These are phyloP conservation scores for Protonemura montana DNA, from an alignment of 2,888 invertebrate species.

Conservation along the genomic window DNA sequence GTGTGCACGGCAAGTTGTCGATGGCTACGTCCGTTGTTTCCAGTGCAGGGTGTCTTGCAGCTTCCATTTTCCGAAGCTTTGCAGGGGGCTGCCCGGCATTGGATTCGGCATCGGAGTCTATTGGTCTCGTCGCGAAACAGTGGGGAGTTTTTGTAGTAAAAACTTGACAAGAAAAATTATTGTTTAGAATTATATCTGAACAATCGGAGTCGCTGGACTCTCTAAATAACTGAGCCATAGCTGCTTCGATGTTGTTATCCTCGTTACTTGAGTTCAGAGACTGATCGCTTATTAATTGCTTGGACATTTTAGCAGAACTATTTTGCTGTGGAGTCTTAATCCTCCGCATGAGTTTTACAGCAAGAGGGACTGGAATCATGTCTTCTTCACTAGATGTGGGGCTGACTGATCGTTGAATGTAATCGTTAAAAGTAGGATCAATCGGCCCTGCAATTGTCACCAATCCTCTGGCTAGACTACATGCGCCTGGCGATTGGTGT, in stretches of 20 bases:
- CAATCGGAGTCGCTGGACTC: not conserved
- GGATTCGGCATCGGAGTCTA: not conserved
- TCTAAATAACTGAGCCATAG: not conserved
- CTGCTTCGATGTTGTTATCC: not conserved
- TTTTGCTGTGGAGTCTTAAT: too few relatives aligned
- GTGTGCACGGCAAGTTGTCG: not conserved
- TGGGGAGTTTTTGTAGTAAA: not conserved
- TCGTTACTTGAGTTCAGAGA: too few relatives aligned
- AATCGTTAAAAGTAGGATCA: conserved; percentile 42
- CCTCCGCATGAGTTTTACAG: conserved; percentile 42
- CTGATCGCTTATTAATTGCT: too few relatives aligned
- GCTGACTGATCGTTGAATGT: conserved; percentile 37
- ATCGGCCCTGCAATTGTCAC: conserved; percentile 36
- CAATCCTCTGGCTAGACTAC: conserved; percentile 29
- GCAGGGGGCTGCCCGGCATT: not conserved
- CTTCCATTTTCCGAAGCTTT: not conserved
- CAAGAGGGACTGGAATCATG: conserved; percentile 40
- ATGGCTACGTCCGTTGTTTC: not conserved
- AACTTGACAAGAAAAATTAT: too few relatives aligned
- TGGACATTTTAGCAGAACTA: too few relatives aligned
- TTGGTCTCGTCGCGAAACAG: not conserved
- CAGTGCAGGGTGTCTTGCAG: not conserved
- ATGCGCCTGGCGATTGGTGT: not conserved
- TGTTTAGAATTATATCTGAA: not conserved
- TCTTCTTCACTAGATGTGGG: conserved; percentile 36